Evolutionary conservation across 1,140 invertebrate genomes (phyloP).

Genomic region (Mya arenaria): DNA sequence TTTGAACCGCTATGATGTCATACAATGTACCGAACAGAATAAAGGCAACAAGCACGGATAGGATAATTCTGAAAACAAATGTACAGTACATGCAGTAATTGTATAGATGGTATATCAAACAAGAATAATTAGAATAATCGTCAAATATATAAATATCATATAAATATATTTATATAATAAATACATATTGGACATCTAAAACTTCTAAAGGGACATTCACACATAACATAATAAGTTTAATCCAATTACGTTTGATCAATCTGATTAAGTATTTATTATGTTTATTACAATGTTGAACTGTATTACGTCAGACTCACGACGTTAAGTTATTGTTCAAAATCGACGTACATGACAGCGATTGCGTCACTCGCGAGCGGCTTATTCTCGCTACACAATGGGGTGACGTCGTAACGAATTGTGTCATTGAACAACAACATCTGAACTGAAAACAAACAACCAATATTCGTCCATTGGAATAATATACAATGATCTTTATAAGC

Average conservation of each 20-base stretch:
- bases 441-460: too few relatives aligned
- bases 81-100: not conserved
- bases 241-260: not conserved
- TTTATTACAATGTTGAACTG: not conserved
- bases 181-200: not conserved
- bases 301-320: not conserved
- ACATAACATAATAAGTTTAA: not conserved
- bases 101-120: not conserved
- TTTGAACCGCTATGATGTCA: conserved; percentile 7
- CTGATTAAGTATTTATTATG: not conserved
- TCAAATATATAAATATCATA: not conserved
- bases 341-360: conserved; percentile 1
- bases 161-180: not conserved
- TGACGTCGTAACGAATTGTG: not conserved
- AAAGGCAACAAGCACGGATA: not conserved
- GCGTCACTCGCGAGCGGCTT: not conserved
- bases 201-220: not conserved
- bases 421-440: not conserved
- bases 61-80: not conserved
- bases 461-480: too few relatives aligned
- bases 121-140: not conserved
- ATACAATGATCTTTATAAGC: too few relatives aligned
- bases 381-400: not conserved
- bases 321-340: not conserved
- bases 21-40: conserved; percentile 33